A percentile compares a stretch with the other conserved stretches of the same genome.
phyloP scores from a whole-genome alignment of 1,140 invertebrate genomes.

The Caerostris darwini region DNA sequence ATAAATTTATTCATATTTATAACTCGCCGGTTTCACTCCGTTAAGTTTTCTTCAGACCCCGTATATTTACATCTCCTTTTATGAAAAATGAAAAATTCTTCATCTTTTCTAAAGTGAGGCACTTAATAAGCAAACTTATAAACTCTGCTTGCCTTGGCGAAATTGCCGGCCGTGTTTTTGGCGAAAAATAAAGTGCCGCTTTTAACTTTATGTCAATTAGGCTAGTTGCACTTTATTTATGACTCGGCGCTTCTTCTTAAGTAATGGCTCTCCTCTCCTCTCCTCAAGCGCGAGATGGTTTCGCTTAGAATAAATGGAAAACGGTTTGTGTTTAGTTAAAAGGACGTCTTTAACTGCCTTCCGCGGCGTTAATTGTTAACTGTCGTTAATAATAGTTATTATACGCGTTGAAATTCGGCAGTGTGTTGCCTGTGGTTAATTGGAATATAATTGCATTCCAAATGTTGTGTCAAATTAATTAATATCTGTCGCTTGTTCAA shows the following conservation, averaged over 20 bases:
- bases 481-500: neutral
- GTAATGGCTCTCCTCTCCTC: neutral
- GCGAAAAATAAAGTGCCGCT: constrained; percentile 14
- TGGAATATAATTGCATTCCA: constrained; percentile 18
- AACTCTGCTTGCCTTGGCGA: neutral
- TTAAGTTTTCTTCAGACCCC: no score
- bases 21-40: no score
- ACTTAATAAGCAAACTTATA: neutral
- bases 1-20: no score
- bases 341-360: neutral
- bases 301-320: neutral
- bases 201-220: constrained; percentile 26
- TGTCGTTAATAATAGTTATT: constrained; percentile 19
- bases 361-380: neutral
- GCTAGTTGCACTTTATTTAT: constrained; percentile 20
- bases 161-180: neutral
- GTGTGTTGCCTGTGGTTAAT: constrained; percentile 19
- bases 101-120: constrained; percentile 6
- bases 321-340: neutral
- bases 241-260: neutral
- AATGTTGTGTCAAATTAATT: constrained; percentile 22
- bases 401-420: constrained; percentile 9
- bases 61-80: no score
- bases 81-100: neutral
- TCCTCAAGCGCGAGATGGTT: neutral